Conservation (phyloP, 2,888 invertebrate genomes). For the Cosmia pyralina region DNA sequence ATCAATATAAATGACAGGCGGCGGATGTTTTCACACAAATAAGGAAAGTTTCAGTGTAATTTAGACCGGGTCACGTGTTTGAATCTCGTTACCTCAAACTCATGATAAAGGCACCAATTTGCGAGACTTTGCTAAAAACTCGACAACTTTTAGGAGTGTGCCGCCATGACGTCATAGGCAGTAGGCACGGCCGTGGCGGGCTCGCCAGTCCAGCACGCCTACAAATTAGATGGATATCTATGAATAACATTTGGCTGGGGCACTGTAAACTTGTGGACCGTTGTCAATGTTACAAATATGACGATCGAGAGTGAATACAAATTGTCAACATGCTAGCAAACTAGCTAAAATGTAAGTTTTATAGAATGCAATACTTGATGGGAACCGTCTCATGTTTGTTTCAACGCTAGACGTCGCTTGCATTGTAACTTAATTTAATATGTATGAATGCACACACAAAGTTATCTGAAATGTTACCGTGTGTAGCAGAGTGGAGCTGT, state of each 20-base stretch:
- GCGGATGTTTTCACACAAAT: slow-evolving; percentile 58
- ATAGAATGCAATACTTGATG: background rate
- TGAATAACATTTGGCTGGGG: slow-evolving; percentile 39
- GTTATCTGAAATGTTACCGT: background rate
- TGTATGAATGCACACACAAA: background rate
- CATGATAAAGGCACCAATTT: slow-evolving; percentile 72
- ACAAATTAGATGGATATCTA: slow-evolving; percentile 41
- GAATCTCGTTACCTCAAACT: slow-evolving; percentile 68
- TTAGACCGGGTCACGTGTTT: slow-evolving; percentile 56
- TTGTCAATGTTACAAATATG: slow-evolving; percentile 13
- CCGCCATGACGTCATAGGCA: slow-evolving; percentile 44
- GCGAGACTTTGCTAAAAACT: slow-evolving; percentile 49
- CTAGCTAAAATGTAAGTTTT: background rate
- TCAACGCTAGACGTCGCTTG: background rate
- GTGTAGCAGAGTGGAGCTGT: background rate
- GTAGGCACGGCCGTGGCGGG: background rate
- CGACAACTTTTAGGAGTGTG: slow-evolving; percentile 40
- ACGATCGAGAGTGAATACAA: background rate
- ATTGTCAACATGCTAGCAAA: background rate
- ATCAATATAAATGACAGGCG: slow-evolving; percentile 28
- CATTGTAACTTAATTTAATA: slow-evolving; percentile 20
- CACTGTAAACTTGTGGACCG: background rate
- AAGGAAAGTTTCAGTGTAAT: slow-evolving; percentile 64
- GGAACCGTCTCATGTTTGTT: background rate
- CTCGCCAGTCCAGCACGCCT: slow-evolving; percentile 8